These are phyloP conservation scores for Diplodus sargus DNA, from an alignment of 2,797 vertebrate species.

Conservation along the genomic window DNA sequence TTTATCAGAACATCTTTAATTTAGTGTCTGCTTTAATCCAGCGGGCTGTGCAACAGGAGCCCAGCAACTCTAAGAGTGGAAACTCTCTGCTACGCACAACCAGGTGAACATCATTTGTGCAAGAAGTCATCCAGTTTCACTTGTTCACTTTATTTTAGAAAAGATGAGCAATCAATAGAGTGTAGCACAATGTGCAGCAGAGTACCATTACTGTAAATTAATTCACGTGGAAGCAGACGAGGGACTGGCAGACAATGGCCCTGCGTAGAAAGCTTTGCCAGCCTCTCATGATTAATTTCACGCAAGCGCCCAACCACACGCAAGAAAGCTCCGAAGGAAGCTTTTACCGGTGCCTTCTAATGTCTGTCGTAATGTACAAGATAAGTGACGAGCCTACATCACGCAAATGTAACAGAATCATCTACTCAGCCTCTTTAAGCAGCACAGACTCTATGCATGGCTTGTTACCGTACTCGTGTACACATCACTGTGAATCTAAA, in stretches of 20 bases:
- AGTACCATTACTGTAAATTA: slow-evolving; percentile 46
- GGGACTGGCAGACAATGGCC: slow-evolving; percentile 38
- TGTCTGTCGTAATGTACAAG: slow-evolving; percentile 28
- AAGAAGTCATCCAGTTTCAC: slow-evolving; percentile 30
- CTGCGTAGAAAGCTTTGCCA: slow-evolving; percentile 37
- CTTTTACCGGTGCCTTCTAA: slow-evolving; percentile 37
- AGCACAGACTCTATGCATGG: not conserved
- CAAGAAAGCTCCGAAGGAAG: slow-evolving; percentile 40
- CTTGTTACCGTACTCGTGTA: not conserved
- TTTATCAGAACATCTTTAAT: slow-evolving; percentile 28
- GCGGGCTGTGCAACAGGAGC: slow-evolving; percentile 5
- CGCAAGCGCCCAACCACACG: not conserved
- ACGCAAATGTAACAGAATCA: slow-evolving; percentile 51
- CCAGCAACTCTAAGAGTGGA: slow-evolving; percentile 18
- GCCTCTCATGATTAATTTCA: slow-evolving; percentile 52
- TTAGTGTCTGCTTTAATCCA: slow-evolving; percentile 28
- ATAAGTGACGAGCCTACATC: slow-evolving; percentile 40
- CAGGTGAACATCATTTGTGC: slow-evolving; percentile 24
- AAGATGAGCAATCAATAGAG: slow-evolving; percentile 37
- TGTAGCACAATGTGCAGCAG: slow-evolving; percentile 19
- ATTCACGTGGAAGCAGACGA: slow-evolving; percentile 38
- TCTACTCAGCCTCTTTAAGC: slow-evolving; percentile 16
- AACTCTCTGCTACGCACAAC: not conserved
- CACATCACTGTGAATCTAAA: not conserved
- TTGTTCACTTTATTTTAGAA: slow-evolving; percentile 37